These are phyloP conservation scores for Maconellicoccus hirsutus DNA, from an alignment of 1,140 invertebrate species.

Conservation along the genomic window DNA sequence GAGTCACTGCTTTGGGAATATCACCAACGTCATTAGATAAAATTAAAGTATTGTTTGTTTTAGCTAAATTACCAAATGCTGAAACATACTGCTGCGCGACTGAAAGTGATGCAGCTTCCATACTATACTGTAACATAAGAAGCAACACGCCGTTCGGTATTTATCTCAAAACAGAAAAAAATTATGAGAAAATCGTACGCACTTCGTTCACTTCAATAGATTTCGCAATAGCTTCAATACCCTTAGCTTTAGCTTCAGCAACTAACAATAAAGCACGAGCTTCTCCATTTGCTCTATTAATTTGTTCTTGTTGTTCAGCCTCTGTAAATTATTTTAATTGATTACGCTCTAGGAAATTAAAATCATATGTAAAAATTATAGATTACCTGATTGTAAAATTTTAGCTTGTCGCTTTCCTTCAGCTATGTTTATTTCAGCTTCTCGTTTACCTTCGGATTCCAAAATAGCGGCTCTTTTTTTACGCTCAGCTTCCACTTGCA, in stretches of 20 bases:
- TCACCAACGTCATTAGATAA: constrained; percentile 83
- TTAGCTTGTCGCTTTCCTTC: constrained; percentile 84
- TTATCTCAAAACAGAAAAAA: not conserved
- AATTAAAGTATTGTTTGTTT: constrained; percentile 88
- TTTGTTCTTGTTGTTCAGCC: constrained; percentile 74
- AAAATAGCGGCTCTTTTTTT: constrained; percentile 92
- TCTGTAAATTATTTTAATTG: constrained; percentile 41
- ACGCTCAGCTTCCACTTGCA: constrained; percentile 97
- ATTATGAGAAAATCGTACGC: not conserved
- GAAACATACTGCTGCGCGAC: constrained; percentile 91
- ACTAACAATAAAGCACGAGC: constrained; percentile 75
- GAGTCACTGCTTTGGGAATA: constrained; percentile 67
- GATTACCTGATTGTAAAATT: constrained; percentile 80
- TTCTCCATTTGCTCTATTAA: constrained; percentile 76
- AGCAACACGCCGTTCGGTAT: not conserved
- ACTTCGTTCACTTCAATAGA: constrained; percentile 40
- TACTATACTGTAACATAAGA: constrained; percentile 46
- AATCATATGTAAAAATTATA: not conserved
- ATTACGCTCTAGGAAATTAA: constrained; percentile 20
- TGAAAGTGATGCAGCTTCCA: constrained; percentile 78
- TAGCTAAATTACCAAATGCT: constrained; percentile 86
- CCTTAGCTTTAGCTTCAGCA: constrained; percentile 68
- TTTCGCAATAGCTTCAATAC: constrained; percentile 59
- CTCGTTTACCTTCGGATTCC: constrained; percentile 89
- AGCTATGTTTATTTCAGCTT: constrained; percentile 95